Percentiles rank a stretch among this genome's conserved stretches.
Evolutionary conservation across 2,113 vertebrate genomes (phyloP).

Genomic region (Furnarius figulus): DNA sequence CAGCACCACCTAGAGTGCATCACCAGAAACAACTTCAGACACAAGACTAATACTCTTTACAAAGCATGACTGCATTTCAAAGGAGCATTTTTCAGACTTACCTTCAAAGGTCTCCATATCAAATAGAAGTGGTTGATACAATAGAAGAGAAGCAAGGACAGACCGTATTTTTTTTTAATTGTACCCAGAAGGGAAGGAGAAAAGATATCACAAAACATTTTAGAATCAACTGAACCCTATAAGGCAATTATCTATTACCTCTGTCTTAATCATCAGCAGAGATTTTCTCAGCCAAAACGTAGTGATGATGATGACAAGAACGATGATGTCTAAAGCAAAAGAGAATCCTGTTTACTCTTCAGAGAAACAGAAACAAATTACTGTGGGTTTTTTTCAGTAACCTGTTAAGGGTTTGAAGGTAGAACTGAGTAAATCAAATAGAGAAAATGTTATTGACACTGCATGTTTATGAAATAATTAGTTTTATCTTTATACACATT

Average conservation of each 20-base stretch:
- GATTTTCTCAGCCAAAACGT: background rate
- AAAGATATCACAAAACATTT: background rate
- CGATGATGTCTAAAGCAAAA: background rate
- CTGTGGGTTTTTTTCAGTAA: background rate
- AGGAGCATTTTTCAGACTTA: background rate
- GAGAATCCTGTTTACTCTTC: background rate
- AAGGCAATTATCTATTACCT: background rate
- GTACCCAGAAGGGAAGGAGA: background rate
- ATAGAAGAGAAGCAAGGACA: background rate
- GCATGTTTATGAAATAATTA: background rate
- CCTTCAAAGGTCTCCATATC: background rate
- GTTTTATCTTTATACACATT: background rate
- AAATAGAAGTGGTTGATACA: background rate
- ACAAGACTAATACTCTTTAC: background rate
- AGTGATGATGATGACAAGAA: background rate
- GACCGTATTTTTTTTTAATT: background rate
- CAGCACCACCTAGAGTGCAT: slow-evolving; percentile 59
- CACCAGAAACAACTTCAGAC: background rate
- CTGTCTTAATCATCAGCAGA: background rate
- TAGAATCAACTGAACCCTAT: background rate
- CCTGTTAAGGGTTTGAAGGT: background rate
- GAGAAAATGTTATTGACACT: background rate
- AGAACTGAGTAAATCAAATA: background rate
- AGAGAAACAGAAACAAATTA: background rate
- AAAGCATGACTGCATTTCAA: background rate